Evolutionary conservation across 2,797 vertebrate genomes (phyloP), one percentile per base, ranked within the genome.

Genomic region (Cygnus olor): DNA sequence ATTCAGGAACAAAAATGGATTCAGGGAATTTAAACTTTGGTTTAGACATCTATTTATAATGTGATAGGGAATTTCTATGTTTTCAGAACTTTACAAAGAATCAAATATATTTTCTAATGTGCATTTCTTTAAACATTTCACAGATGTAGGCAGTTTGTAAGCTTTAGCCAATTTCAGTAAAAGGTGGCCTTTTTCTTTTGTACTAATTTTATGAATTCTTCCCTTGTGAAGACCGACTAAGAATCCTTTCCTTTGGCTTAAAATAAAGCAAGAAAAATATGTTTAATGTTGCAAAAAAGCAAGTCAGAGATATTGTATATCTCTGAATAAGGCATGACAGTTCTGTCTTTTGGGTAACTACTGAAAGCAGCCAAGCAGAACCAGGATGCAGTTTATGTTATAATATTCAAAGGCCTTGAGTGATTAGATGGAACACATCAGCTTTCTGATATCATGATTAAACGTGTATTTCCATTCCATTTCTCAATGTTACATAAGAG

Each of bases 61-160:
- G 25, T 28, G 42, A 18, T 73, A 61, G 90, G n/a, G 36, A 7
- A 65, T 92, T 91, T 88, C 34, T 54, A 58, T 87, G 21, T 49
- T 93, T 70, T 65, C 44, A 93, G 45, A 79, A 70, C 49, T 64
- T 93, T 44, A 32, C 73, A 72, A 70, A 56, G 45, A 90, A 94
- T 21, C 11, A 94, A 65, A 81, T 71, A 89, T 69, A 63, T 93
- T 53, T 93, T 19, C n/a, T 80, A 78, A 79, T 69, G 18, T 89
- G 53, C 63, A 91, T 85, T 94, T 80, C 47, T 64, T 81, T 68
- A 72, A 19, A 57, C 0, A 14, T 54, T 57, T 66, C 74, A 57
- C 40, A 85, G 61, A 83, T 81, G 74, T 14, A 53, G 3, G 4
- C 24, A 58, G 14, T 57, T 10, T 65, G 9, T 76, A 30, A 54